A percentile compares a stretch with the other conserved stretches of the same genome.
Evolutionary conservation across 2,113 vertebrate genomes (phyloP).

Genomic region (Macaca fascicularis): T2T-MFA8v1.1 NC_088392.1:40044501-40045000

Average conservation of each 20-base stretch:
- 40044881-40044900: background rate
- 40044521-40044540: background rate
- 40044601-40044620: background rate
- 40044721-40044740: background rate
- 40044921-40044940: background rate
- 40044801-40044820: background rate
- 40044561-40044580: background rate
- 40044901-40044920: background rate
- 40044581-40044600: background rate
- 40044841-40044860: background rate
- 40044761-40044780: background rate
- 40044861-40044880: background rate
- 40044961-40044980: background rate
- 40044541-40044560: background rate
- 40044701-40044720: background rate
- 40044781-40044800: background rate
- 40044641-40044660: background rate
- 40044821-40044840: background rate
- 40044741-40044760: no score
- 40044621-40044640: background rate
- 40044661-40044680: background rate
- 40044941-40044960: background rate
- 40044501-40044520: background rate
- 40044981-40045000: background rate
- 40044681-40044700: background rate